Evolutionary conservation across 2,888 invertebrate genomes (phyloP), one percentile per base, ranked within the genome.

Genomic region (Protodeltote pygarga): DNA sequence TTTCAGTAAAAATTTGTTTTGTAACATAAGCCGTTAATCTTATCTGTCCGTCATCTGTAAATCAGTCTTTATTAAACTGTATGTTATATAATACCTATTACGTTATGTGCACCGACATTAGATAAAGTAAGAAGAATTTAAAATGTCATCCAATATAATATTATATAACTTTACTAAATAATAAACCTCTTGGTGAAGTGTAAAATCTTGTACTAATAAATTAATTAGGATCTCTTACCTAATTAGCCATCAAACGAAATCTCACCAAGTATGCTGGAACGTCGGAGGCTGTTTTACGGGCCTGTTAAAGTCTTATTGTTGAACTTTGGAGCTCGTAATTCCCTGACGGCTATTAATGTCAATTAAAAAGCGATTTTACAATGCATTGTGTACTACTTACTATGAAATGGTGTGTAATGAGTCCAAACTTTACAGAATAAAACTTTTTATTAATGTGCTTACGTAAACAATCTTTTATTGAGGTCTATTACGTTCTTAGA

Each of bases 281-380:
- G 73, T 74, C 69, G 59, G 65, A 73, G 71, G 64, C 71, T 16
- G 67, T 75, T 83, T 85, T 79, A 85, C 75, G 73, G 67, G 54
- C 65, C 75, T 77, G 79, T 80, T 79, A 81, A 73, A 82, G 72
- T 74, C 77, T 78, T 79, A 77, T 79, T 81, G 83, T 77, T 75
- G 70, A 84, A 83, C 73, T 84, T 83, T 68, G 62, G 46, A 66
- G 69, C 66, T 73, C 73, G 67, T 77, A 73, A 77, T 75, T 77
- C 57, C 60, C 52, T 55, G 64, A 49, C 52, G 58, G 65, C 61
- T 71, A 75, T 77, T 77, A 76, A 60, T 66, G 71, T 62, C 65
- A 69, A 49, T 52, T 46, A 64, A 52, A 62, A 59, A 44, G 57
- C 45, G 28, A 65, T 59, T 63, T 62, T 42, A 61, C 44, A 53